phyloP scores from a whole-genome alignment of 2,888 invertebrate species.

The Ypsolopha sequella region DNA sequence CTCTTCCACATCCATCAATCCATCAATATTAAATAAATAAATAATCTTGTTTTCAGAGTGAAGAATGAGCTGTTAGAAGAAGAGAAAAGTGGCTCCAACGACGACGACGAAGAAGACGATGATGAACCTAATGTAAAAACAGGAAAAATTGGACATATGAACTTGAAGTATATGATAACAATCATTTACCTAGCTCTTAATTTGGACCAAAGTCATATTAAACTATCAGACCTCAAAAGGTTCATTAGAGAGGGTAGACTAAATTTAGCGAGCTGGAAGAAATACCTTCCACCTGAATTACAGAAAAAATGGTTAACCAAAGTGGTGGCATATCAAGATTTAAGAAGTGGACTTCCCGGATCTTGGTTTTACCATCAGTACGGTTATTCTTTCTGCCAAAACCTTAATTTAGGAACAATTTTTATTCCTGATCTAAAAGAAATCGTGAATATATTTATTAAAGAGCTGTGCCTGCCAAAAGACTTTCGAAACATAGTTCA shows the following conservation, averaged over 20 bases:
- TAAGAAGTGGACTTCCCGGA: no score
- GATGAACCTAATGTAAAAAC: slow-evolving; percentile 2
- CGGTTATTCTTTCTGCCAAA: slow-evolving; percentile 15
- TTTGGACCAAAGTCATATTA: slow-evolving; percentile 74
- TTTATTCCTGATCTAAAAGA: slow-evolving; percentile 61
- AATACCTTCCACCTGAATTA: slow-evolving; percentile 70
- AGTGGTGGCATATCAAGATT: no score
- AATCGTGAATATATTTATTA: slow-evolving; percentile 60
- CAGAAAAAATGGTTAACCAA: no score
- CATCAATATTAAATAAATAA: no score
- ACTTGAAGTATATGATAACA: slow-evolving; percentile 28
- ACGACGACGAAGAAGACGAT: slow-evolving; percentile 5
- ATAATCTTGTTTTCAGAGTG: slow-evolving; percentile 13
- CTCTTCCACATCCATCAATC: no score
- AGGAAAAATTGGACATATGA: neutral
- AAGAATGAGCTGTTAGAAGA: slow-evolving; percentile 6
- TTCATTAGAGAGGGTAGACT: slow-evolving; percentile 72
- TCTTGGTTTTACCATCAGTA: no score
- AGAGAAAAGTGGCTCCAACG: slow-evolving; percentile 8
- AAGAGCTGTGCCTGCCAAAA: slow-evolving; percentile 71
- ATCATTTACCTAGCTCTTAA: slow-evolving; percentile 77
- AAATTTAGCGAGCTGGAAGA: slow-evolving; percentile 47
- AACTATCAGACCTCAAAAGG: slow-evolving; percentile 76
- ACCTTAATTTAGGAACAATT: slow-evolving; percentile 33
- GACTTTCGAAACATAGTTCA: slow-evolving; percentile 50